Conservation (phyloP, 2,888 invertebrate genomes). For the Apamea crenata region DNA sequence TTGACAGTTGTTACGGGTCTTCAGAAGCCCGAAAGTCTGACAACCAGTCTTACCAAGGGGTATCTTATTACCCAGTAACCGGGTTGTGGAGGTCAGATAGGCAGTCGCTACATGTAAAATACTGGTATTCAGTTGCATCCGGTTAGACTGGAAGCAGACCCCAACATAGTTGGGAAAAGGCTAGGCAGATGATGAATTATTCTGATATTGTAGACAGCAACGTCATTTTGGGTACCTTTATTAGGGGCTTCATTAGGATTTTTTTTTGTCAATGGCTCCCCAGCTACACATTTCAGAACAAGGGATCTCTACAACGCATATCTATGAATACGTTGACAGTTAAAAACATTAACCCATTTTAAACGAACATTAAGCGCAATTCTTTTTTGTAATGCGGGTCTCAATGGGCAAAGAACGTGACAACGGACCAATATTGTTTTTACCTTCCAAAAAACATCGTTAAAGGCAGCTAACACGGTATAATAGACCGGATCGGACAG, state of each 20-base stretch:
- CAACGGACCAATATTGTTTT: conserved; percentile 67
- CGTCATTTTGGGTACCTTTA: too few relatives aligned
- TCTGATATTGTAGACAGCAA: background rate
- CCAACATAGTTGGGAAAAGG: background rate
- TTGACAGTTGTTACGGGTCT: too few relatives aligned
- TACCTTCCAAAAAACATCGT: conserved; percentile 66
- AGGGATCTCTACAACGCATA: conserved; percentile 8
- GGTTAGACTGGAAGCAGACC: background rate
- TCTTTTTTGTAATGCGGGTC: conserved; percentile 46
- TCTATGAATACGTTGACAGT: conserved; percentile 29
- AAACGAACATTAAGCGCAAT: conserved; percentile 47
- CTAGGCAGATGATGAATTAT: background rate
- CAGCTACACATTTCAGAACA: background rate
- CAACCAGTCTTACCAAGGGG: too few relatives aligned
- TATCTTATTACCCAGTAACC: too few relatives aligned
- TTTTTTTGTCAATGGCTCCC: background rate
- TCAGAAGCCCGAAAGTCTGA: too few relatives aligned
- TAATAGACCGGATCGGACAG: conserved; percentile 69
- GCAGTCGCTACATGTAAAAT: too few relatives aligned
- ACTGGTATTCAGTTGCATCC: too few relatives aligned
- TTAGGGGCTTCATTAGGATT: background rate
- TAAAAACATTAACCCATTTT: conserved; percentile 40
- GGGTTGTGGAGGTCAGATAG: too few relatives aligned
- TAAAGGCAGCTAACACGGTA: conserved; percentile 66
- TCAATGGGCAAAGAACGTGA: conserved; percentile 60